Base-by-base conservation (phyloP, 2,888 invertebrate species). In the Watsonalla binaria region DNA sequence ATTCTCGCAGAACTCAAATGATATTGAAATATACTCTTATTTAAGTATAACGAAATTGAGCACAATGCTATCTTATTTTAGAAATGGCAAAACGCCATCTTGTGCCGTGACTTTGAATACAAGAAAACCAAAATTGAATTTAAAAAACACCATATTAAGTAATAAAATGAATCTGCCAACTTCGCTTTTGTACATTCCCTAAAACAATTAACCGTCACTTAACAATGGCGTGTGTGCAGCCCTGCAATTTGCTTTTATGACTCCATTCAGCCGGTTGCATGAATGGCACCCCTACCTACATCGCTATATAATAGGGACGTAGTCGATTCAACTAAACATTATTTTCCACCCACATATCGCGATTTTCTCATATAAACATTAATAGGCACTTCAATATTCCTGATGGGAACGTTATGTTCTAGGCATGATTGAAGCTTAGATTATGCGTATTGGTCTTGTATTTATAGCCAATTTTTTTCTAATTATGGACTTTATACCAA, bases 221-320 rank as follows among this genome's bases (percentile, higher is more conserved):
- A 47, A 59, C 54, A 59, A 54, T 57, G 53, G 61, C 58, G 60
- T 49, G 63, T 61, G 24, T 68, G 66, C 69, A 74, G 63, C 70
- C 73, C 65, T 77, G 72, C 76, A 77, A 79, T 80, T 82, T 76
- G 74, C 70, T 56, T 78, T 73, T 72, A 76, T 75, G 66, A 70
- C 63, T 62, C 74, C 73, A 80, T 82, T 79, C 69, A 79, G 61
- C 56, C 59, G 51, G 35, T 15, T 57, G 54, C 54, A 74, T 83
- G 78, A 83, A 83, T 79, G 76, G 72, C 55, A 65, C 65, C 70
- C 68, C 62, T 62, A 56, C 61, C 66, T 58, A 56, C 60, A 57
- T 57, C 56, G 59, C 57, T 56, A 57, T 51, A 69, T 68, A 74
- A 74, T 75, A 70, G 70, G 69, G 72, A 42, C 65, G 74, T 65